phyloP scores from a whole-genome alignment of 2,113 vertebrate species.

The Mohoua ochrocephala region DNA sequence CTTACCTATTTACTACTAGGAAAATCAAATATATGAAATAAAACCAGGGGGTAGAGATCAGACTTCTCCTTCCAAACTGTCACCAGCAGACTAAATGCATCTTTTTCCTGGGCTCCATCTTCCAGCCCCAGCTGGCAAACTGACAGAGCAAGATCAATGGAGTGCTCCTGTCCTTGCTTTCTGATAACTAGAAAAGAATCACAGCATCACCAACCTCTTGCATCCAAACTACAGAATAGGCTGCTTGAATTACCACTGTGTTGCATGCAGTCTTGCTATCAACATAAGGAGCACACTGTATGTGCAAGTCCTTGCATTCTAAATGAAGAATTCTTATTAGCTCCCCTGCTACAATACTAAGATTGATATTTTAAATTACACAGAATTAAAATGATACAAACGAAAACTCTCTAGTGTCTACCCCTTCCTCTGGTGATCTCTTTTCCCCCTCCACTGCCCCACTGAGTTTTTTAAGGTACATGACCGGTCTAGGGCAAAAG shows the following conservation, averaged over 20 bases:
- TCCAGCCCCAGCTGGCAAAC: background rate
- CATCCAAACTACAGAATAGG: background rate
- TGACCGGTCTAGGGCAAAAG: background rate
- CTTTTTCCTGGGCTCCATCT: background rate
- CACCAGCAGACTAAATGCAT: background rate
- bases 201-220: background rate
- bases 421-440: background rate
- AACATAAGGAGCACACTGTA: background rate
- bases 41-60: background rate
- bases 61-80: background rate
- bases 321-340: background rate
- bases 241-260: background rate
- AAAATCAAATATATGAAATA: background rate
- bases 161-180: background rate
- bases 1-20: background rate
- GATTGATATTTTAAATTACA: background rate
- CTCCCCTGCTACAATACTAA: background rate
- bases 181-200: background rate
- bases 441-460: background rate
- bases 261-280: background rate
- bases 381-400: background rate
- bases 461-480: background rate
- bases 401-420: background rate
- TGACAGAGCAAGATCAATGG: background rate
- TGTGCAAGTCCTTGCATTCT: background rate